Base-by-base conservation (phyloP, 2,888 invertebrate genomes). In the Andrena dorsata region DNA sequence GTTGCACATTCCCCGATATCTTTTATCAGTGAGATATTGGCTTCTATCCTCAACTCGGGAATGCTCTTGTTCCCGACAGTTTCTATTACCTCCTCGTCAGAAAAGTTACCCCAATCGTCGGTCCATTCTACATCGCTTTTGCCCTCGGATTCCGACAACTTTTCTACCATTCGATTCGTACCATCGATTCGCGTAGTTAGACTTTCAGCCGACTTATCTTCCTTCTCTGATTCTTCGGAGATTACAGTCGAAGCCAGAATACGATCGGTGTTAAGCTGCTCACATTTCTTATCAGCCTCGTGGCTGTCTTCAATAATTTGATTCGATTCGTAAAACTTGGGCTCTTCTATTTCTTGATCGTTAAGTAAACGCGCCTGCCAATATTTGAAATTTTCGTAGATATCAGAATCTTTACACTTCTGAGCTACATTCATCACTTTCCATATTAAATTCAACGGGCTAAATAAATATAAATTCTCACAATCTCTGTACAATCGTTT, bases 51-150 rank as follows among this genome's bases (percentile, higher is more conserved):
- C 1, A 61, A 30, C 63, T 78, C 23, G 32, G 76, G 28, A 61
- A 53, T 53, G 51, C 53, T 61, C 53, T 58, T 74, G 23, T 79
- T 82, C 0, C 65, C 71, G 10, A 66, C 58, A 20, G 79, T 79
- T 64, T 87, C 86, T 61, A 84, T 80, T 6, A 84, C 69, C 64
- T 85, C 80, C 32, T 86, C 86, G 56, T 91, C 90, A n/a, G 91
- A 90, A 83, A 92, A 91, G 83, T 92, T 91, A 5, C 87, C 92
- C 93, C 93, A 93, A 47, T 91, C 90, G 23, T 92, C 90, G 47
- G 87, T 90, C 92, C 89, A 92, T 69, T 89, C 82, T 23, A 75
- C 13, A 35, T 82, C 64, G 47, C 76, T 65, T 69, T 79, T 77
- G 35, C 73, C 51, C n/a, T 64, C 63, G 3, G 64, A 26, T 61